Percentiles rank a stretch among this genome's conserved stretches.
phyloP scores from a whole-genome alignment of 2,797 vertebrate genomes.

The Chelon auratus region DNA sequence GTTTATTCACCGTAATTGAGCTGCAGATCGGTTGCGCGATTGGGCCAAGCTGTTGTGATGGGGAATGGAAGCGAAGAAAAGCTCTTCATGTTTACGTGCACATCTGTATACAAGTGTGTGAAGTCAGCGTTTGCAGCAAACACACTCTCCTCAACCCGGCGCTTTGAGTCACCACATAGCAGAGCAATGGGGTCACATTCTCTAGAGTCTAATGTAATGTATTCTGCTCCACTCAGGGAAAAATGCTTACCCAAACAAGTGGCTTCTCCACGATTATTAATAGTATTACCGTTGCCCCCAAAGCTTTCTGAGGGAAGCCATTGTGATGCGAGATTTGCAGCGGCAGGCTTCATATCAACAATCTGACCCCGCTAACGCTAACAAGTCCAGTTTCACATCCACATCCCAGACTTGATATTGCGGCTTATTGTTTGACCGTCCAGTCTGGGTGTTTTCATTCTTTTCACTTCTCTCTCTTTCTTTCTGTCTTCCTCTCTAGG shows the following conservation, averaged over 20 bases:
- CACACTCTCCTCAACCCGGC: conserved; percentile 7
- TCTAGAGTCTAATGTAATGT: conserved; percentile 38
- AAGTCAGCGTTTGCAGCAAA: conserved; percentile 24
- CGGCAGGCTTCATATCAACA: conserved; percentile 52
- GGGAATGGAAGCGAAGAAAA: conserved; percentile 18
- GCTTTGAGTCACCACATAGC: conserved; percentile 59
- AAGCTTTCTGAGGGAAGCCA: conserved; percentile 54
- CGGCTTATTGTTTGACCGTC: conserved; percentile 35
- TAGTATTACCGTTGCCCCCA: conserved; percentile 49
- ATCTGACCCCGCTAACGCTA: conserved; percentile 20
- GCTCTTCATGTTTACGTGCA: conserved; percentile 3
- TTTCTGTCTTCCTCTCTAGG: conserved; percentile 34
- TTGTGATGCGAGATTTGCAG: conserved; percentile 42
- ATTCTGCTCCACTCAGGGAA: conserved; percentile 34
- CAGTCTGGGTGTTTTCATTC: conserved; percentile 33
- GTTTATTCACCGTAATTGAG: conserved; percentile 1
- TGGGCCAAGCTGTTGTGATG: conserved; percentile 29
- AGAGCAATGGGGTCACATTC: conserved; percentile 56
- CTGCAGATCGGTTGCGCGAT: conserved; percentile 22
- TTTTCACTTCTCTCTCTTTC: conserved; percentile 38
- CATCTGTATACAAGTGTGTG: conserved; percentile 5
- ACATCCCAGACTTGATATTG: conserved; percentile 30
- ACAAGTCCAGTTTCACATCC: conserved; percentile 39
- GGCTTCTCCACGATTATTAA: conserved; percentile 49
- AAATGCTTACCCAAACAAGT: conserved; percentile 50